phyloP scores from a whole-genome alignment of 2,797 vertebrate species.

The Trematomus bernacchii region DNA sequence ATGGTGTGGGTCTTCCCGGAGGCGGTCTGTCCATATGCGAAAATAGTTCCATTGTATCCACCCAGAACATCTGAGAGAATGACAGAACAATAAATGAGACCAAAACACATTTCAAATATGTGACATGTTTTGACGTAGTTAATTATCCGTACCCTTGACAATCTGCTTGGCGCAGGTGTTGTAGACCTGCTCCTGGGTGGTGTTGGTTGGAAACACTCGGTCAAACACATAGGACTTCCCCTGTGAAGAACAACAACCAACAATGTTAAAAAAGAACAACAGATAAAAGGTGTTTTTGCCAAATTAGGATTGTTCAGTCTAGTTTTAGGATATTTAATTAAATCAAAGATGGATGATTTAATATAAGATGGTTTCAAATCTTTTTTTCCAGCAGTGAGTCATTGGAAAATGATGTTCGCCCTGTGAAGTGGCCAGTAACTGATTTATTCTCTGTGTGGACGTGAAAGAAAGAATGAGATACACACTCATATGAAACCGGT shows the following conservation, averaged over 20 bases:
- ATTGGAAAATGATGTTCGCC: slow-evolving; percentile 44
- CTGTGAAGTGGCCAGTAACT: slow-evolving; percentile 19
- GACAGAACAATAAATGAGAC: slow-evolving; percentile 9
- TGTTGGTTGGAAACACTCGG: slow-evolving; percentile 89
- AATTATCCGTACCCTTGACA: slow-evolving; percentile 85
- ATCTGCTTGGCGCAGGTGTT: slow-evolving; percentile 94
- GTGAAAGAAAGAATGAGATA: neutral
- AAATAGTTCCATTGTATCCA: slow-evolving; percentile 94
- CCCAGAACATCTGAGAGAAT: slow-evolving; percentile 86
- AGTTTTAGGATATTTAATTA: neutral
- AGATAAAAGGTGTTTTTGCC: neutral
- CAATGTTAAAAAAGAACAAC: neutral
- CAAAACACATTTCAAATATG: neutral
- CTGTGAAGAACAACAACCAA: slow-evolving; percentile 67
- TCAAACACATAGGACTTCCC: slow-evolving; percentile 90
- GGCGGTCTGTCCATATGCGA: slow-evolving; percentile 93
- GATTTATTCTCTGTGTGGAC: slow-evolving; percentile 1
- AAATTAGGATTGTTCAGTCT: neutral
- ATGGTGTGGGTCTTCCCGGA: slow-evolving; percentile 95
- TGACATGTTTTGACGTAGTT: no score
- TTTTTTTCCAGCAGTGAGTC: neutral
- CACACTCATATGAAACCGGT: neutral
- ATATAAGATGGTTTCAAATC: neutral
- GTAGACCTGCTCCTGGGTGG: slow-evolving; percentile 86
- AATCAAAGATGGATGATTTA: neutral